Base-by-base conservation (phyloP, 2,888 invertebrate genomes). In the Agrilus mali region DNA sequence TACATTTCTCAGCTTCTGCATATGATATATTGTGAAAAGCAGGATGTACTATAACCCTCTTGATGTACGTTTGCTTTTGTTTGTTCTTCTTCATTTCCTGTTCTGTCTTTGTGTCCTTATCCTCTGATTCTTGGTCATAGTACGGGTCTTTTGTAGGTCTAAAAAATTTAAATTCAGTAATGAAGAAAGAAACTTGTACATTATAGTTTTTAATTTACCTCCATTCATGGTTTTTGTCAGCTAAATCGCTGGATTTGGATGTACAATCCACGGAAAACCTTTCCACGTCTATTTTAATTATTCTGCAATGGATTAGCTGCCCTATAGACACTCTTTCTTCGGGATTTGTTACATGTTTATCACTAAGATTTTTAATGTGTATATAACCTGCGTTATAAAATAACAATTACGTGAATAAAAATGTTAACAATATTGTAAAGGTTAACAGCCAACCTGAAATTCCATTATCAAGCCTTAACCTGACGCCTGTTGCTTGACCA, bases 41-140 rank as follows among this genome's bases (percentile, higher is more conserved):
- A 0, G 96, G 94, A 69, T 99, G 98, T 6, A 95, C 90, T 47
- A 98, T 97, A 1, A 98, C 96, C 13, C 98, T 77, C 63, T 95
- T 96, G 22, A 93, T 85, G 60, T 94, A 95, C 20, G 86, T 84
- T 66, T 86, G 83, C 4, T 83, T 74, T 49, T 85, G 82, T 57
- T 89, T 86, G 6, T 80, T 76, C 61, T 88, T 86, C 59, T 88
- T 89, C 8, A 82, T 75, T 47, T 89, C 89, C 41, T 80, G 82
- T 54, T 88, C 89, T 35, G 77, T 76, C 34, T 85, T 78, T 3
- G 73, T 65, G 55, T 95, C 94, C 47, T 77, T 78, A 43, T 87
- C 84, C 65, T 93, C 92, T 0, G 76, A 61, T 14, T 88, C 87
- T 59, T 78, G 80, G 61, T 98, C 96, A 63, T 96, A 99, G 65